These are phyloP conservation scores for Papilio helenus DNA, from an alignment of 1,140 invertebrate genomes.

Conservation along the genomic window DNA sequence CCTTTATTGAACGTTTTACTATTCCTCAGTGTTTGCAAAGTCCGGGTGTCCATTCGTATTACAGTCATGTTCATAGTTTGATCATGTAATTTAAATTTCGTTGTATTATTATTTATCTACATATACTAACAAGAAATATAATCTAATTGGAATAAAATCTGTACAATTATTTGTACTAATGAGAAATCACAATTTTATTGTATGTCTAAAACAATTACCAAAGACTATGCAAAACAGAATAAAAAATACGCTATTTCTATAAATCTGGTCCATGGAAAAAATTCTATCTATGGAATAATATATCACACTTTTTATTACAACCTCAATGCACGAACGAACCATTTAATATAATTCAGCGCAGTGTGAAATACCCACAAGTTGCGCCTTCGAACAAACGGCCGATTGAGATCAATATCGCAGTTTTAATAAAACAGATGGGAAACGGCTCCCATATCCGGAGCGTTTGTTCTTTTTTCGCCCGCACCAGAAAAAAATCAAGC, in stretches of 20 bases:
- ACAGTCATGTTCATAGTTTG: background rate
- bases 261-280: background rate
- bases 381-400: slow-evolving; percentile 51
- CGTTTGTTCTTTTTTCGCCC: slow-evolving; percentile 62
- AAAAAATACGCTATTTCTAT: background rate
- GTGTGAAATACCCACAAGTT: slow-evolving; percentile 38
- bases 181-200: no score
- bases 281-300: background rate
- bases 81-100: background rate
- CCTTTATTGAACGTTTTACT: slow-evolving; percentile 12
- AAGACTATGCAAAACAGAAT: background rate
- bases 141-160: background rate
- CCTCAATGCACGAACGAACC: slow-evolving; percentile 38
- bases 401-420: slow-evolving; percentile 74
- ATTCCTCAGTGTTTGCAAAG: background rate
- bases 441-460: slow-evolving; percentile 73
- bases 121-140: background rate
- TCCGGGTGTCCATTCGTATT: background rate
- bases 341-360: slow-evolving; percentile 38
- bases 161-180: no score
- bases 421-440: slow-evolving; percentile 79
- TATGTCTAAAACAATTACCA: no score
- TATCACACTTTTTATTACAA: slow-evolving; percentile 27
- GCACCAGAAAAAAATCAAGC: slow-evolving; percentile 60
- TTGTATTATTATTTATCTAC: background rate